Evolutionary conservation across 64 coral and sea anemone species (phyloP).

Genomic region (Porites australiensis): DNA sequence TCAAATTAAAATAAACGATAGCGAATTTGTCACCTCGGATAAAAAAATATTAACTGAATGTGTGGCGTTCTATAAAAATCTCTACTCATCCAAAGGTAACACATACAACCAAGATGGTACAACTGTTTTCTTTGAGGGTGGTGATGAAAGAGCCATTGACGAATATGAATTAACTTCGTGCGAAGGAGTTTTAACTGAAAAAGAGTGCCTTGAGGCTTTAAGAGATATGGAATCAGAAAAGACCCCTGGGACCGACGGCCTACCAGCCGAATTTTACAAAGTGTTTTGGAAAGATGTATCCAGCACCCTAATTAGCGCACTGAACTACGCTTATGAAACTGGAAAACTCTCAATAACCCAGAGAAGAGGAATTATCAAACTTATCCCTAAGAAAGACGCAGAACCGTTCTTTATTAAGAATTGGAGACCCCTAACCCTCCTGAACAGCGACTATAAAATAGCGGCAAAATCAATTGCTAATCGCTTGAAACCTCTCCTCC

Average conservation of each 20-base stretch:
- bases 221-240: no score
- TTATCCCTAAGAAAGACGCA: no score
- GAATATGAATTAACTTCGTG: not conserved
- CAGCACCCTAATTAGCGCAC: no score
- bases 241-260: no score
- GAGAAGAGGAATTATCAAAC: no score
- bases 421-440: slow-evolving; percentile 32
- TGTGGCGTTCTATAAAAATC: not conserved
- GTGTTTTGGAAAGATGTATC: no score
- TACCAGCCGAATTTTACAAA: no score
- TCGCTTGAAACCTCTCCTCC: slow-evolving; percentile 26
- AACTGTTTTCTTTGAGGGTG: not conserved
- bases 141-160: not conserved
- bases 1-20: slow-evolving; percentile 11
- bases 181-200: no score
- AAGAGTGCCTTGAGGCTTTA: no score
- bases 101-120: slow-evolving; percentile 2
- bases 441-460: slow-evolving; percentile 32
- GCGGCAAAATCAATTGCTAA: slow-evolving; percentile 5
- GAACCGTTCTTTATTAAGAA: no score
- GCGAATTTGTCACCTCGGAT: not conserved
- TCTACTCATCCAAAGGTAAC: not conserved
- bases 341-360: no score
- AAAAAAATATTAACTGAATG: slow-evolving; percentile 21
- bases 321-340: no score